A percentile compares a stretch with the other conserved stretches of the same genome.
Conservation (phyloP, 1,140 invertebrate species). For the Harlomillsia oculata region DNA sequence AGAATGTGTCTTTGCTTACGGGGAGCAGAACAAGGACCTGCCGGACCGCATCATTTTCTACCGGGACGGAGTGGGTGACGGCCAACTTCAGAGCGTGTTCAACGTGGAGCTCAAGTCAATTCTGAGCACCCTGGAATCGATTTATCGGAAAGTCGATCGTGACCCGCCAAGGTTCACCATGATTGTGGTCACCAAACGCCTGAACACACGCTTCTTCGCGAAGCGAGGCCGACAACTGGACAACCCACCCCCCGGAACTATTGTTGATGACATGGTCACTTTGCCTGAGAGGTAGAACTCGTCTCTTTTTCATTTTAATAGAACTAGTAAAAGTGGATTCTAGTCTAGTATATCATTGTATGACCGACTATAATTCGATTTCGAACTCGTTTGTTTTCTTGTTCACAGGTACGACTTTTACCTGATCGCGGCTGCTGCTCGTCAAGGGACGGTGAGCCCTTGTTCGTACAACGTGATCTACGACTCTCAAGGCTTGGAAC, state of each 20-base stretch:
- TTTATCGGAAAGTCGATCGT: background rate
- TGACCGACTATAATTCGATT: background rate
- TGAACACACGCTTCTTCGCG: conserved; percentile 47
- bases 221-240: background rate
- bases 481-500: conserved; percentile 49
- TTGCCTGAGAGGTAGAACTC: conserved; percentile 44
- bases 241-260: conserved; percentile 74
- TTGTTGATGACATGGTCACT: conserved; percentile 72
- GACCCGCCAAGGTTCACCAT: conserved; percentile 42
- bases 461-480: conserved; percentile 67
- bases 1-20: conserved; percentile 50
- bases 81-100: conserved; percentile 58
- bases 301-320: conserved; percentile 2
- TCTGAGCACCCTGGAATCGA: background rate
- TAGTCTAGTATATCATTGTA: background rate
- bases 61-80: conserved; percentile 85
- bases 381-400: background rate
- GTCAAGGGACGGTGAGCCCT: conserved; percentile 68
- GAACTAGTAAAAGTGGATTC: background rate
- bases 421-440: conserved; percentile 62
- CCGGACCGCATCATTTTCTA: conserved; percentile 76
- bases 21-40: conserved; percentile 45
- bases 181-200: conserved; percentile 50
- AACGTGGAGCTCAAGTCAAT: conserved; percentile 47
- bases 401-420: conserved; percentile 57